Evolutionary conservation across 2,888 invertebrate species (phyloP), one percentile per base, ranked within the genome.

Genomic region (Nomada lathburiana): DNA sequence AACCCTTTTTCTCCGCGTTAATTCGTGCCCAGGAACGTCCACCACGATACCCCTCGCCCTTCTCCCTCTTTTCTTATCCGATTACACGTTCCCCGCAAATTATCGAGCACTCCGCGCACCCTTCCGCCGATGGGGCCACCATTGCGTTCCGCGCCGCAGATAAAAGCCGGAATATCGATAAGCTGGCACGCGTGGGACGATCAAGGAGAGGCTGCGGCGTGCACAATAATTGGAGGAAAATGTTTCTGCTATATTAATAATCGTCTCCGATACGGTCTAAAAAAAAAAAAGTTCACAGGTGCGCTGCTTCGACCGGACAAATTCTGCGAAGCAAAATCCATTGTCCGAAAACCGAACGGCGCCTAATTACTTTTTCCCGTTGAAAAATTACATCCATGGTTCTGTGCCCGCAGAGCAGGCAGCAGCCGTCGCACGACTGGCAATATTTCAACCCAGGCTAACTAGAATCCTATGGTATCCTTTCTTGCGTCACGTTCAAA

Each of bases 71-170:
- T 80, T 53, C 69, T 70, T 57, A 53, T 72, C 72, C 76, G 62
- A 82, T 77, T 77, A 62, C 82, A 52, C 72, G 36, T 52, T 57
- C 70, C 42, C 69, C 82, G 70, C 62, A 63, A 71, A 83, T 74
- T 74, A 71, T 83, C 67, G 82, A 82, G 47, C 65, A 50, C 47
- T n/a, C 13, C 20, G 20, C 44, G 26, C 44, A 52, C 26, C 59
- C 50, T 72, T 67, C 55, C 42, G 42, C 26, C 23, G 23, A 42
- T 13, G 29, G 20, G n/a, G 44, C n/a, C 18, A 18, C 62, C 10
- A 60, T 69, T 69, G 78, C 69, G 20, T 42, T 13, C 7, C 16
- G 9, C 18, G n/a, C 20, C 42, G 23, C 11, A 52, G 13, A 75
- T 47, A 50, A 52, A 65, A 77, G 52, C 59, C n/a, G 50, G 65